Evolutionary conservation across 2,113 vertebrate species (phyloP).

Genomic region (Mus musculus): DNA sequence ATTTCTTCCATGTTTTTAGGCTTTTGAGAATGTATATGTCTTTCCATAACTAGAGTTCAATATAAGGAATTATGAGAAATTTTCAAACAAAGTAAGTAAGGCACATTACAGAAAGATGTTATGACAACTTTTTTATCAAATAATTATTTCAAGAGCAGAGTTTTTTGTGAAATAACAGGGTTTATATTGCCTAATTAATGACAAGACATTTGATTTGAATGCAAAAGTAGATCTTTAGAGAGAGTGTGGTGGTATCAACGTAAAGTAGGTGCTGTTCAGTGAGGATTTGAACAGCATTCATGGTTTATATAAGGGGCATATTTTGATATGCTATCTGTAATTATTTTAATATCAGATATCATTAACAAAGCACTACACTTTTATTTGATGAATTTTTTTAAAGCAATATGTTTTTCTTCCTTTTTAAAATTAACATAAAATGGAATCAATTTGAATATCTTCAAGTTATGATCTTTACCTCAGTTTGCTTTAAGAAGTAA

Average conservation of each 20-base stretch:
- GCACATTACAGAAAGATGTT: neutral
- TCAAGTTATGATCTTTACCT: neutral
- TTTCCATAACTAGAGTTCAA: neutral
- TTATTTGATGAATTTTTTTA: neutral
- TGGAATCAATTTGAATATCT: neutral
- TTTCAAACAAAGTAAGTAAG: neutral
- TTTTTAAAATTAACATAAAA: neutral
- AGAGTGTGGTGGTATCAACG: neutral
- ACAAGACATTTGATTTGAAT: neutral
- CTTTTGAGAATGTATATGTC: neutral
- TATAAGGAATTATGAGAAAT: neutral
- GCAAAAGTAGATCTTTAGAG: neutral
- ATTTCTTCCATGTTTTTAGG: neutral
- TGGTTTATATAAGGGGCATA: neutral
- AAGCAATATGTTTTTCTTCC: neutral
- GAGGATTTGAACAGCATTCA: neutral
- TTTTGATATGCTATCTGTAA: neutral
- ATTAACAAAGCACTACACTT: neutral
- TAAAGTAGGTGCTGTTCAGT: neutral
- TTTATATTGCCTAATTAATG: neutral
- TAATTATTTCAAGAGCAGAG: neutral
- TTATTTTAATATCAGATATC: neutral
- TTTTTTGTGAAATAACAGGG: neutral
- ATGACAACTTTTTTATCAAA: neutral
- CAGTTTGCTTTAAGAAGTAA: neutral